Base-by-base conservation (phyloP, 2,888 invertebrate genomes). In the Ophonus ardosiacus region DNA sequence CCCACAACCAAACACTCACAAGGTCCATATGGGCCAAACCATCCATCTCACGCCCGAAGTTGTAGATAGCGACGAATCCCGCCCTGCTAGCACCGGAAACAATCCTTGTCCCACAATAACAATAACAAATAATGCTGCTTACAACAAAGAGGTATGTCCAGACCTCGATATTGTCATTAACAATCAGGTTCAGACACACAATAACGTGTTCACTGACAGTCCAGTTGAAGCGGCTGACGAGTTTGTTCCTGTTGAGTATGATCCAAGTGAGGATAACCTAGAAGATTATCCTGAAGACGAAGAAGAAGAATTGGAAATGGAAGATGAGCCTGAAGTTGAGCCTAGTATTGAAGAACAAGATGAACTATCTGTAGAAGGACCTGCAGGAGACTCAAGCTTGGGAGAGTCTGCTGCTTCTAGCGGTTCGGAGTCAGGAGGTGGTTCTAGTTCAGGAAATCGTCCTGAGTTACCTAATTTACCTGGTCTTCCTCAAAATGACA, bases 111-210 rank as follows among this genome's bases (percentile, higher is more conserved):
- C 84, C 7, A 13, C 51, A 15, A 31, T 84, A 10, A 51, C 84
- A 10, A 78, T 84, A n/a, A 63, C 78, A 31, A 84, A 84, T 10
- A 65, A 84, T 10, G 65, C 63, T 7, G 24, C 78, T 68, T 85
- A 59, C 59, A 85, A 85, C 40, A 85, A 95, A 89, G 93, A 94
- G 87, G 94, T 93, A 4, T 95, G 95, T 87, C 94, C 94, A 0
- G 95, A 95, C 90, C 90, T 95, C 86, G 95, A 94, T 88, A 93
- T 95, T 84, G 94, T 95, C 15, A 94, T 95, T 1, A 95, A 95
- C 87, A 95, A 95, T 0, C 94, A 95, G 88, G 92, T 95, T 1
- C 91, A 94, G 59, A 89, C 91, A 17, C 88, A 89, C 68, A 88
- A 88, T 21, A 76, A 74, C 15, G 80, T 88, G 21, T 86, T 87